Base-by-base conservation (phyloP, 2,113 vertebrate genomes). In the Plestiodon gilberti region DNA sequence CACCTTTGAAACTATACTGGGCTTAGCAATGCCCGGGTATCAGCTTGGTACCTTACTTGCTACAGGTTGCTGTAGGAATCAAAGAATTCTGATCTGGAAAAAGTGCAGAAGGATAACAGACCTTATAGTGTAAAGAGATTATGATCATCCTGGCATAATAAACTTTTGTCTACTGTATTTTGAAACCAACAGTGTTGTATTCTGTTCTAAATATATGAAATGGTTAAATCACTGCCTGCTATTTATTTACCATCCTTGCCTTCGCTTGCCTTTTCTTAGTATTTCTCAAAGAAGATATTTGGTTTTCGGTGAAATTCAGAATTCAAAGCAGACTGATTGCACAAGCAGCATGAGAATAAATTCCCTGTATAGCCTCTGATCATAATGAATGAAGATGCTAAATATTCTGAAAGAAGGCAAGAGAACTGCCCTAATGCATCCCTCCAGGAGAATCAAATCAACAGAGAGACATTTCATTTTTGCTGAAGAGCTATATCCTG, bases 301-400 rank as follows among this genome's bases (percentile, higher is more conserved):
- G 74, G 55, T 85, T 79, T 84, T 83, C 73, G 78, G 67, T 43
- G 75, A 71, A 83, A 86, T 81, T 78, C 38, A 79, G 28, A 81
- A 84, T 77, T 76, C 77, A 84, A 87, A 82, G 70, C 82, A 82
- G 61, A 78, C 48, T 83, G 30, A 14, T 71, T n/a, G 2, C 84
- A 88, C 61, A 83, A 81, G 81, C 25, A 82, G 82, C 8, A 69
- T 30, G 76, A 55, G n/a, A 30, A 75, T 43, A 61, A 30, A 30
- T 30, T 57, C 18, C 30, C 74, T 48, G 78, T 57, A n/a, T 90
- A 87, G 15, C 30, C 89, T 22, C 74, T 82, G 79, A 85, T 70
- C 57, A 84, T 48, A 86, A 81, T 48, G 86, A 78, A 61, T 7
- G 30, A 17, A 30, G 48, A 75, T 89, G 80, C 80, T 84, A 67